Percentiles rank a stretch among this genome's conserved stretches.
Evolutionary conservation across 2,888 invertebrate species (phyloP).

Genomic region (Diogma glabrata): DNA sequence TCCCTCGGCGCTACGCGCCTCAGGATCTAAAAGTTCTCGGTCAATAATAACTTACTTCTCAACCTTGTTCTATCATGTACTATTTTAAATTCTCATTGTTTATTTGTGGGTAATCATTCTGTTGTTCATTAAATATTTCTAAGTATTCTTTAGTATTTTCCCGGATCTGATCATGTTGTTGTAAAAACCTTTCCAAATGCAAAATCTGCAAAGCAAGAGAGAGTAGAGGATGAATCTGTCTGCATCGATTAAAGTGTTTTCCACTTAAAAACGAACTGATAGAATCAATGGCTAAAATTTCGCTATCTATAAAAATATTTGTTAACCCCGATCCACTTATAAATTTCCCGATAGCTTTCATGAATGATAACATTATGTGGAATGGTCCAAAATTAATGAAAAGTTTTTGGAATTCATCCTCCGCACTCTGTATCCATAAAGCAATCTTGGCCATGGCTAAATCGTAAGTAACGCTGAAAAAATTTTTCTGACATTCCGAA

Average conservation of each 20-base stretch:
- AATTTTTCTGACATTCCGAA: neutral
- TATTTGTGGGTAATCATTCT: no score
- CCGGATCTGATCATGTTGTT: neutral
- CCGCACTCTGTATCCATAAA: neutral
- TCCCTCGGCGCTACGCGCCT: no score
- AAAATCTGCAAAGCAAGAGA: no score
- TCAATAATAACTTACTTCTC: no score
- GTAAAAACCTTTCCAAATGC: no score
- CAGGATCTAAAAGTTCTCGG: no score
- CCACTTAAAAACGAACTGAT: neutral
- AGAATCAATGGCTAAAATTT: neutral
- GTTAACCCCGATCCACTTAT: neutral
- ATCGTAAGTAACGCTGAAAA: conserved; percentile 14
- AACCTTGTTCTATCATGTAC: no score
- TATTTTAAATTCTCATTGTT: no score
- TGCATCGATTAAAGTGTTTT: no score
- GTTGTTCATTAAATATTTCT: neutral
- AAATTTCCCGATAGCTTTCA: no score
- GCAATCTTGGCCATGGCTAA: conserved; percentile 24
- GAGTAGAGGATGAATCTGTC: no score
- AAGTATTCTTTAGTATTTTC: neutral
- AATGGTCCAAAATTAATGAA: neutral
- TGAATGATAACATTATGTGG: neutral
- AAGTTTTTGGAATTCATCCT: neutral
- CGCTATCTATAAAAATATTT: neutral